Base-by-base conservation (phyloP, 2,888 invertebrate genomes). In the Trilocha varians region DNA sequence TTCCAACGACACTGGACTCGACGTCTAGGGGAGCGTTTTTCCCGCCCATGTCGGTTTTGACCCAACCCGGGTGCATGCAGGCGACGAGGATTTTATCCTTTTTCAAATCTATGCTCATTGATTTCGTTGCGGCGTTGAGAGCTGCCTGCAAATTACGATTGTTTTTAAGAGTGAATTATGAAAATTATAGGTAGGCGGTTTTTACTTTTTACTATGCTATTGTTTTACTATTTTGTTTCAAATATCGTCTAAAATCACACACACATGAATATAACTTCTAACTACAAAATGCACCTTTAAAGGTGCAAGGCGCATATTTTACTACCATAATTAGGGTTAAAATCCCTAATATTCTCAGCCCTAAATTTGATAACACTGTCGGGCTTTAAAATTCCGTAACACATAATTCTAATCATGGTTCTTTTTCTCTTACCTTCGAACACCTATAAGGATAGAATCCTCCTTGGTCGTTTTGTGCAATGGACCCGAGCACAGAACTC, bases 11-110 rank as follows among this genome's bases (percentile, higher is more conserved):
- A 64, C 94, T 92, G 1, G 89, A 87, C 16, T 91, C 88, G 1
- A 94, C 80, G 40, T 91, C 90, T 25, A 96, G 75, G 0, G 91
- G 91, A 0, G 96, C 97, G 51, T 89, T 91, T 33, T 87, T 74
- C 3, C 97, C 96, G 3, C 97, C 97, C 94, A 97, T 92, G 51
- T 92, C 92, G 0, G 97, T 97, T 66, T 91, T 90, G 5, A 97
- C 95, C 97, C 96, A 97, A 2, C 97, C 97, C 0, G 97, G 97
- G 78, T 97, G 96, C 45, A 97, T 67, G 42, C 86, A 87, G 0
- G 91, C 87, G 1, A 91, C 93, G 13, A 96, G 62, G 50, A 97
- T 95, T 36, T 90, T 88, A 53, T 92, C 89, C 33, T 88, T 87
- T 64, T 90, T 90, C 48, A 97, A 82, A 71, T 97, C 97, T 5